phyloP scores from a whole-genome alignment of 1,140 invertebrate species.

The Diabrotica undecimpunctata region DNA sequence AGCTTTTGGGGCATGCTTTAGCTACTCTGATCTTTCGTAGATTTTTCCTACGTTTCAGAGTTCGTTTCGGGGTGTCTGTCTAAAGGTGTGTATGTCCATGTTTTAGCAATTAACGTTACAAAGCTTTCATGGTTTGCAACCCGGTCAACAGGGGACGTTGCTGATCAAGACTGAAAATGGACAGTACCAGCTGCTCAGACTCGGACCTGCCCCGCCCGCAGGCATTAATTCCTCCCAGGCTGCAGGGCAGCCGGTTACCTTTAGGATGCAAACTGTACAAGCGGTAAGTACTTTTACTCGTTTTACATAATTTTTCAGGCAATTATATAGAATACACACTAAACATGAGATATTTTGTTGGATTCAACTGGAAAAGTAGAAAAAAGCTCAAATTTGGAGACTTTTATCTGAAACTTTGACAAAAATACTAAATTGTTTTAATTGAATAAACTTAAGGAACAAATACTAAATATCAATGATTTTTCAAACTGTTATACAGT shows the following conservation, averaged over 20 bases:
- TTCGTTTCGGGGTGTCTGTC: conserved; percentile 24
- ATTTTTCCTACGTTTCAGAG: conserved; percentile 7
- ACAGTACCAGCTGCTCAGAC: conserved; percentile 85
- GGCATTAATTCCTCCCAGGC: conserved; percentile 57
- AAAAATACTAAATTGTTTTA: no score
- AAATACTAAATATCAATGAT: no score
- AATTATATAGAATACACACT: no score
- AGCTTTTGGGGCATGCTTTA: neutral
- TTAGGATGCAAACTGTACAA: conserved; percentile 55
- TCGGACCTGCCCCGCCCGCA: conserved; percentile 67
- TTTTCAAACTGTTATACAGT: no score
- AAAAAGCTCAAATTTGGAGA: no score
- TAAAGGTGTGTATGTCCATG: conserved; percentile 32
- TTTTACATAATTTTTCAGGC: no score
- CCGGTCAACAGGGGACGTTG: conserved; percentile 79
- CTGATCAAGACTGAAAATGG: conserved; percentile 94
- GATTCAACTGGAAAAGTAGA: no score
- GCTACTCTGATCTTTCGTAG: neutral
- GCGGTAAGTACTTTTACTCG: conserved; percentile 49
- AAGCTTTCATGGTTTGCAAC: conserved; percentile 75
- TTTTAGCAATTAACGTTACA: conserved; percentile 72
- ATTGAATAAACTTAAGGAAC: no score
- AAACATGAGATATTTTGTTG: neutral
- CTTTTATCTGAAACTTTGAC: no score
- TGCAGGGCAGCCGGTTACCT: conserved; percentile 47